Percentiles rank a stretch among this genome's conserved stretches.
Conservation (phyloP, 2,113 vertebrate genomes). For the Nibea albiflora region DNA sequence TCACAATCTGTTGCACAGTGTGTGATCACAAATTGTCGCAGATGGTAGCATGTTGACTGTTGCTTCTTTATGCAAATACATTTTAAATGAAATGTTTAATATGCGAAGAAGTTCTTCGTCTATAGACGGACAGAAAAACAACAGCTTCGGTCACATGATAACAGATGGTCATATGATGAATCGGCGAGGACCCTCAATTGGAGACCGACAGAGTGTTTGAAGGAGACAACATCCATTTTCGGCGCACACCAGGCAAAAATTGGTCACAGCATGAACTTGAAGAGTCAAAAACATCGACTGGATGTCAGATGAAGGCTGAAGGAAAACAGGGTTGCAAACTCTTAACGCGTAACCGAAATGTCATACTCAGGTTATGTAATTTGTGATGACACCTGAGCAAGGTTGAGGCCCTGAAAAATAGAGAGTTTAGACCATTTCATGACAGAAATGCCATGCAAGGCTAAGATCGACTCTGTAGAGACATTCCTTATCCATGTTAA, state of each 20-base stretch:
- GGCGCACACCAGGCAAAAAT: background rate
- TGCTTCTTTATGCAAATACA: conserved; percentile 40
- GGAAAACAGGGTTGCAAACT: background rate
- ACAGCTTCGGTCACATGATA: conserved; percentile 33
- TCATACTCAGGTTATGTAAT: background rate
- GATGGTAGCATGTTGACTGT: conserved; percentile 54
- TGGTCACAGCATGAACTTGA: background rate
- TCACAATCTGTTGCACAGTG: conserved; percentile 45
- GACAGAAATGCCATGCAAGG: background rate
- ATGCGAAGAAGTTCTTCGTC: conserved; percentile 11
- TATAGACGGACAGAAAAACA: conserved; percentile 18
- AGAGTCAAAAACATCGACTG: background rate
- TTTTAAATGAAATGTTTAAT: conserved; percentile 37
- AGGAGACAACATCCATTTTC: background rate
- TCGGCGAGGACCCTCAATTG: background rate
- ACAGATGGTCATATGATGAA: conserved; percentile 35
- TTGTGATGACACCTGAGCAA: background rate
- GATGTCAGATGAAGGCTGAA: background rate
- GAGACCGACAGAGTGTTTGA: background rate
- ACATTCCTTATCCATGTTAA: background rate
- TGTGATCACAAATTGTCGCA: conserved; percentile 34
- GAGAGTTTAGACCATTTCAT: background rate
- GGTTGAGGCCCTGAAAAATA: background rate
- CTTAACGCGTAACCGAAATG: background rate
- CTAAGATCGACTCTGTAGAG: background rate